Evolutionary conservation across 2,113 vertebrate genomes (phyloP), one percentile per base, ranked within the genome.

Genomic region (Pao palembangensis): DNA sequence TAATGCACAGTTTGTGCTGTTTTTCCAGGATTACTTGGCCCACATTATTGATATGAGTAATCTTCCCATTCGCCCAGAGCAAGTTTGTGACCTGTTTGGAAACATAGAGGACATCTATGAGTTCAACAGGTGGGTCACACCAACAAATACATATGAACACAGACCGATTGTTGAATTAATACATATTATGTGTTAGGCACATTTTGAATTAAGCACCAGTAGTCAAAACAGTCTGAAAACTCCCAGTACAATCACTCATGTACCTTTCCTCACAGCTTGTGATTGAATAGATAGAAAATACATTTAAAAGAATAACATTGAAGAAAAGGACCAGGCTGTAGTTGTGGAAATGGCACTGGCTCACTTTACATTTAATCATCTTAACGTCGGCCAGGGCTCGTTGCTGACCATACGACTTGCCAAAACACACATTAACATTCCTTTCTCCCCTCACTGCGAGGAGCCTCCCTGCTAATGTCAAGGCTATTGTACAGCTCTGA

Each of bases 61-160:
- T 67, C 92, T 96, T 2, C 90, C 93, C 38, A 93, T 98, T 72
- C 85, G 84, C 2, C 95, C 96, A 0, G 96, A 98, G 59, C 95
- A 98, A 82, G 97, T 98, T 73, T 94, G 92, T 1, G 92, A 90
- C 0, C 92, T 99, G 38, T 99, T 99, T 5, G 96, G 97, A 62
- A 99, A 99, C 87, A 97, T 99, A 20, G 96, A 99, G 78, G 94
- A 92, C 84, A 96, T 99, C 83, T 99, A 99, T 0, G 95, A 93
- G 63, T 92, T 99, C 70, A 98, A 96, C 91, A 98, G 97, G 97
- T 98, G 83, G 59, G 69, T 19, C 15, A 46, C 34, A 44, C 5
- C 17, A 25, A 38, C 28, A 14, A 8, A 48, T 28, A 41, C 31
- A 43, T 17, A 46, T 20, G 25, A 28, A 28, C 25, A 28, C 25